Conservation (phyloP, 23 tunicate species). For the Ciona savignyi region DNA sequence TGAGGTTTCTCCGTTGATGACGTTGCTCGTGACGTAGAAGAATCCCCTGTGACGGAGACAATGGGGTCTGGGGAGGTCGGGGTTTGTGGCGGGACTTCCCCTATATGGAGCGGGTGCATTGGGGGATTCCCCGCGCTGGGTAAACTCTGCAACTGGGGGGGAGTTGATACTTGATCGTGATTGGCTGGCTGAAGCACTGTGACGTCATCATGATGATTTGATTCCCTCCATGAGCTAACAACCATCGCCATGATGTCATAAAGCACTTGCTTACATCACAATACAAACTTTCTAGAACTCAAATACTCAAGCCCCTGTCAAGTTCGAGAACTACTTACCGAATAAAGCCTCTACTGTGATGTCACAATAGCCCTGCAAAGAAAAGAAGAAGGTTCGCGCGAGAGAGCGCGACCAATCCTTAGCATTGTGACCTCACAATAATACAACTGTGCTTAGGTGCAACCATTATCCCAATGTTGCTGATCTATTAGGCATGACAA, state of each 20-base stretch:
- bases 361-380: neutral
- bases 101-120: conserved; percentile 24
- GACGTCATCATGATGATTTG: conserved; percentile 64
- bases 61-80: conserved; percentile 70
- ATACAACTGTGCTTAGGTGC: no score
- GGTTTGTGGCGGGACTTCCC: conserved; percentile 66
- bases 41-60: conserved; percentile 53
- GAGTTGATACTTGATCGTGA: conserved; percentile 54
- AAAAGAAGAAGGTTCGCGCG: neutral
- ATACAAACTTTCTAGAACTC: neutral
- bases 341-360: neutral
- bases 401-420: no score
- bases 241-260: conserved; percentile 73
- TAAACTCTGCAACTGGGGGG: conserved; percentile 15
- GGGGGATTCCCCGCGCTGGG: conserved; percentile 20
- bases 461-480: no score
- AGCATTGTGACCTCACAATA: no score
- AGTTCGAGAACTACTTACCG: neutral
- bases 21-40: conserved; percentile 26
- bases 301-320: no score
- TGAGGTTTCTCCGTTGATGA: conserved; percentile 77
- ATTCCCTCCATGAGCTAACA: conserved; percentile 63
- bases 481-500: no score
- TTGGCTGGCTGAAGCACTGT: conserved; percentile 41
- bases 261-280: neutral